A percentile compares a stretch with the other conserved stretches of the same genome.
Conservation (phyloP, 1,140 invertebrate genomes). For the Pinna nobilis region DNA sequence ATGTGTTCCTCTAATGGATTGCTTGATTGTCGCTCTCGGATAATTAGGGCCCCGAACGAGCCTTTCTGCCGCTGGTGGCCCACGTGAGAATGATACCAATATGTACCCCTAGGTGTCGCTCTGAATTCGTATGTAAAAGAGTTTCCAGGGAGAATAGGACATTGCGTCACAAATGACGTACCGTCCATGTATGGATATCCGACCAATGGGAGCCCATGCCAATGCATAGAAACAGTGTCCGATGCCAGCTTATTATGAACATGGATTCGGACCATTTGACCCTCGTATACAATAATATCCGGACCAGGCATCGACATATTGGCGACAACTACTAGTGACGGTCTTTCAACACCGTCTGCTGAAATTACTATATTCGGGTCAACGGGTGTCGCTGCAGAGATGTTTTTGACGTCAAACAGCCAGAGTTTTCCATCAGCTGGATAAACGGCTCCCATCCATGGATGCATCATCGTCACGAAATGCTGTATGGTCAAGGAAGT, state of each 20-base stretch:
- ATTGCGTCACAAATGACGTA: conserved; percentile 92
- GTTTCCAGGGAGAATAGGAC: conserved; percentile 88
- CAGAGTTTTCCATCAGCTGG: conserved; percentile 46
- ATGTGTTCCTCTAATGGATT: conserved; percentile 44
- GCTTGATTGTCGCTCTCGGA: conserved; percentile 19
- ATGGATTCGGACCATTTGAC: conserved; percentile 88
- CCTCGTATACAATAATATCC: conserved; percentile 83
- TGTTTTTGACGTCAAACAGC: conserved; percentile 39
- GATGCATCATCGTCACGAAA: conserved; percentile 50
- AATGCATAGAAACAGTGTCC: conserved; percentile 89
- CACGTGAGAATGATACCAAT: conserved; percentile 65
- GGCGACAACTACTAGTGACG: conserved; percentile 42
- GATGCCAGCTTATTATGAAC: conserved; percentile 88
- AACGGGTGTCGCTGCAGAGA: conserved; percentile 5
- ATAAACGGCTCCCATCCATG: conserved; percentile 18
- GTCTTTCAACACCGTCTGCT: conserved; percentile 52
- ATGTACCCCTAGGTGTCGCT: conserved; percentile 53
- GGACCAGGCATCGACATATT: conserved; percentile 62
- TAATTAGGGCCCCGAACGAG: conserved; percentile 51
- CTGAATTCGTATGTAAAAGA: conserved; percentile 87
- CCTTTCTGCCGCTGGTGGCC: conserved; percentile 56
- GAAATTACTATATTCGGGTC: conserved; percentile 43
- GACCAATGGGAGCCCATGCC: conserved; percentile 88
- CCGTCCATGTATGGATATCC: conserved; percentile 92
- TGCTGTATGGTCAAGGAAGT: conserved; percentile 43